These are phyloP conservation scores for Camponotus fellah DNA, from an alignment of 2,888 invertebrate genomes.

Conservation along the genomic window DNA sequence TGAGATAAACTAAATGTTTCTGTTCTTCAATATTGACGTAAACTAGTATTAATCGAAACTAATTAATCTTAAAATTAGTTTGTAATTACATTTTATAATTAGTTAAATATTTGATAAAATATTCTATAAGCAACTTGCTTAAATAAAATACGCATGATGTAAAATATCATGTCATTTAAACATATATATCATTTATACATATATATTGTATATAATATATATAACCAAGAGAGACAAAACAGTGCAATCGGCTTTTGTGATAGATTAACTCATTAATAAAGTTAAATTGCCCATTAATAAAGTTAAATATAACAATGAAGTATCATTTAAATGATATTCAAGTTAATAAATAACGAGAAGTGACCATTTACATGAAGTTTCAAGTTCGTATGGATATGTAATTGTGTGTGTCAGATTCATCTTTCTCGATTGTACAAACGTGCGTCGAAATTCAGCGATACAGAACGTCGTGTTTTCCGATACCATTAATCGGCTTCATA, in stretches of 20 bases:
- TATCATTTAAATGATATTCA: neutral
- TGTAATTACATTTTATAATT: neutral
- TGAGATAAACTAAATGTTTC: neutral
- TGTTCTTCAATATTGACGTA: neutral
- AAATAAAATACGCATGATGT: neutral
- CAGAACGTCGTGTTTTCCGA: slow-evolving; percentile 22
- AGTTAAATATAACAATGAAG: neutral
- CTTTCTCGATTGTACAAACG: slow-evolving; percentile 20
- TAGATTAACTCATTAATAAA: slow-evolving; percentile 1
- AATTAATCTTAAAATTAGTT: neutral
- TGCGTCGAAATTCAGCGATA: slow-evolving; percentile 24
- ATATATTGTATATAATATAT: neutral
- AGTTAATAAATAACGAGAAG: slow-evolving; percentile 19
- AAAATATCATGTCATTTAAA: neutral
- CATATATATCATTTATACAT: too few relatives aligned
- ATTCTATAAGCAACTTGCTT: neutral
- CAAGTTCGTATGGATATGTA: slow-evolving; percentile 19
- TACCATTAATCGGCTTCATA: slow-evolving; percentile 56
- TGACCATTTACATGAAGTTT: neutral
- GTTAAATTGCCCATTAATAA: neutral
- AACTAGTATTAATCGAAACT: neutral
- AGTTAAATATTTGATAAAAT: neutral
- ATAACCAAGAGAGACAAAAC: neutral
- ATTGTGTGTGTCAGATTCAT: slow-evolving; percentile 11
- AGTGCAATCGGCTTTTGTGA: neutral